Base-by-base conservation (phyloP, 2,113 vertebrate species). In the Cheirogaleus medius region DNA sequence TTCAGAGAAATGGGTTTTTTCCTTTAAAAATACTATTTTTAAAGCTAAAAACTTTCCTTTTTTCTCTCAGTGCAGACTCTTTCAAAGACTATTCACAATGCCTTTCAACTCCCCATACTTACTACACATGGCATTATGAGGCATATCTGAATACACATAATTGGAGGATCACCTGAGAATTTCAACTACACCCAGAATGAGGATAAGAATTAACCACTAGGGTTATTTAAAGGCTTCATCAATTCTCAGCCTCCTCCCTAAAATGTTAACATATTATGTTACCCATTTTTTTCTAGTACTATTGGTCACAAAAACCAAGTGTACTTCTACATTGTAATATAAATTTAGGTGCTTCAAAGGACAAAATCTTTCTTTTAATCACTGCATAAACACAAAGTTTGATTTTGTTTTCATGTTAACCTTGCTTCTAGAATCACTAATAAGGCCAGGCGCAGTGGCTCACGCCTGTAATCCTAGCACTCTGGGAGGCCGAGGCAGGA, bases 341-440 rank as follows among this genome's bases (percentile, higher is more conserved):
- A 81, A 94, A 39, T 39, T 89, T 73, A 90, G 12, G 23, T 73
- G 83, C 84, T 78, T 97, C 44, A 80, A 74, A 96, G 37, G 66
- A 74, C 42, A 63, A 63, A 74, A 74, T 6, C 39, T 47, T 90
- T 54, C 37, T 87, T 90, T 80, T 74, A 92, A 77, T 89, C 49
- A 85, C 32, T 74, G 23, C 34, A 83, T 34, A 42, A 94, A 87
- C 8, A 80, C 9, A 63, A 90, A 87, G 29, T 27, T 18, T 86
- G 32, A 0, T 71, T 90, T 95, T 82, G 47, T 54, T 84, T 90
- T 81, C 85, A 76, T 71, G 52, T 34, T 76, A 76, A 68, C 4
- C 54, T 93, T 84, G 34, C 76, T 90, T 90, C 63, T 44, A 92
- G 20, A 60, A 88, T 91, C 87, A 93, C 20, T 64, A 29, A 90